Percentiles rank a stretch among this genome's conserved stretches.
Evolutionary conservation across 2,888 invertebrate species (phyloP).

Genomic region (Tenthredo amoena): DNA sequence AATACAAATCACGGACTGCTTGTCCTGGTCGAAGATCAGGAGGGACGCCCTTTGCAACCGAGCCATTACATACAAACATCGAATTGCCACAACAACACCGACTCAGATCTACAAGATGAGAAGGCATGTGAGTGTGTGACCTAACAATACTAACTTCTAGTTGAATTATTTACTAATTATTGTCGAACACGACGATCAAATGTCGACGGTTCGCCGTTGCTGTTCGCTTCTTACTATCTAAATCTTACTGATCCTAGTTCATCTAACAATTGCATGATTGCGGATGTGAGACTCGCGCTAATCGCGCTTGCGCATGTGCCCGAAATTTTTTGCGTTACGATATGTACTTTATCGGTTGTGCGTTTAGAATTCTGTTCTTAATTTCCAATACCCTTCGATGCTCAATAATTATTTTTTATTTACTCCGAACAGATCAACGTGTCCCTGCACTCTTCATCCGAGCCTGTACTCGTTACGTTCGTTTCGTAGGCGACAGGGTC

Average conservation of each 20-base stretch:
- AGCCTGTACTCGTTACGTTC: constrained; percentile 77
- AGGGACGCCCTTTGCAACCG: constrained; percentile 79
- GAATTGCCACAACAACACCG: constrained; percentile 65
- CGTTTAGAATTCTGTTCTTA: background rate
- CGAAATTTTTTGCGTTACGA: background rate
- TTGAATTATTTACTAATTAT: constrained; percentile 28
- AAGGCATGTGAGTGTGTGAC: constrained; percentile 78
- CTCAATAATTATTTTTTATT: background rate
- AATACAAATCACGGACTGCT: constrained; percentile 78
- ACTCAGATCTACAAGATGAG: constrained; percentile 70
- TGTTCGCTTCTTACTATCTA: background rate
- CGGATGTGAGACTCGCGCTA: background rate
- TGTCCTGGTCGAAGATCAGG: constrained; percentile 83
- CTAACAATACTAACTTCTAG: constrained; percentile 75
- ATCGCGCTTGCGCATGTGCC: background rate
- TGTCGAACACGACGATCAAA: constrained; percentile 15
- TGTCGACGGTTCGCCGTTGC: constrained; percentile 12
- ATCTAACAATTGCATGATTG: constrained; percentile 4
- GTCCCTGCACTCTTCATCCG: constrained; percentile 76
- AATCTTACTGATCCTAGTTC: background rate
- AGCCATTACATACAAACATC: constrained; percentile 78
- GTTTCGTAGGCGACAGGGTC: constrained; percentile 72
- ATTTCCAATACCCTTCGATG: background rate
- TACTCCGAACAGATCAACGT: constrained; percentile 69
- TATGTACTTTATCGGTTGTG: background rate